These are phyloP conservation scores for Maniola hyperantus DNA, from an alignment of 2,888 invertebrate species.

Conservation along the genomic window DNA sequence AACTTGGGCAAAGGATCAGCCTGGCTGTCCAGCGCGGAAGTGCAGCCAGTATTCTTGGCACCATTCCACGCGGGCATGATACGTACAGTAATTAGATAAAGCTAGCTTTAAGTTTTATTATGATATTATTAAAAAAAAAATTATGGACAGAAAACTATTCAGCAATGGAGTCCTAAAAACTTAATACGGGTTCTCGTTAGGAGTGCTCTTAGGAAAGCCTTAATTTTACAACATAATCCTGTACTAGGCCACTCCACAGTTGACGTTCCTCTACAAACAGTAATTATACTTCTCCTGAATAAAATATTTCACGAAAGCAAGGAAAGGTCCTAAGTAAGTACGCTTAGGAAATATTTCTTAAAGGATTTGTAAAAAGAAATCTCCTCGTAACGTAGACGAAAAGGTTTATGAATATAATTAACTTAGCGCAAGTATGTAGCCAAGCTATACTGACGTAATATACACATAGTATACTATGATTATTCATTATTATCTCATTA, in stretches of 20 bases:
- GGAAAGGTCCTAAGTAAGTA: not conserved
- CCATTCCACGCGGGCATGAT: too few relatives aligned
- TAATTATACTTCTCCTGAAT: slow-evolving; percentile 7
- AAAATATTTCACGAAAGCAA: slow-evolving; percentile 6
- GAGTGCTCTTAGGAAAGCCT: slow-evolving; percentile 12
- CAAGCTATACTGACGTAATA: not conserved
- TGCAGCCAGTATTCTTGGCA: too few relatives aligned
- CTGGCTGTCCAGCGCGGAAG: too few relatives aligned
- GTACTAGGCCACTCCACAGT: slow-evolving; percentile 10
- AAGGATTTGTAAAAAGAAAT: slow-evolving; percentile 3
- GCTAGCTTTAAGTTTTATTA: too few relatives aligned
- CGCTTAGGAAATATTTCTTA: slow-evolving; percentile 12
- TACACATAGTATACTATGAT: not conserved
- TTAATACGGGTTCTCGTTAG: slow-evolving; percentile 2
- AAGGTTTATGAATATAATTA: not conserved
- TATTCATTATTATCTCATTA: too few relatives aligned
- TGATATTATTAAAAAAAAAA: too few relatives aligned
- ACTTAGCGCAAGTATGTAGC: not conserved
- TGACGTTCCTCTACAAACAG: slow-evolving; percentile 9
- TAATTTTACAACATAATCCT: slow-evolving; percentile 17
- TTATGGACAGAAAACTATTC: too few relatives aligned
- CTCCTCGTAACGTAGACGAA: not conserved
- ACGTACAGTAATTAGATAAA: too few relatives aligned
- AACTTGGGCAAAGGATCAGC: too few relatives aligned
- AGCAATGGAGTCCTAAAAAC: not conserved